phyloP scores from a whole-genome alignment of 2,113 vertebrate genomes.

The Arizona elegans region DNA sequence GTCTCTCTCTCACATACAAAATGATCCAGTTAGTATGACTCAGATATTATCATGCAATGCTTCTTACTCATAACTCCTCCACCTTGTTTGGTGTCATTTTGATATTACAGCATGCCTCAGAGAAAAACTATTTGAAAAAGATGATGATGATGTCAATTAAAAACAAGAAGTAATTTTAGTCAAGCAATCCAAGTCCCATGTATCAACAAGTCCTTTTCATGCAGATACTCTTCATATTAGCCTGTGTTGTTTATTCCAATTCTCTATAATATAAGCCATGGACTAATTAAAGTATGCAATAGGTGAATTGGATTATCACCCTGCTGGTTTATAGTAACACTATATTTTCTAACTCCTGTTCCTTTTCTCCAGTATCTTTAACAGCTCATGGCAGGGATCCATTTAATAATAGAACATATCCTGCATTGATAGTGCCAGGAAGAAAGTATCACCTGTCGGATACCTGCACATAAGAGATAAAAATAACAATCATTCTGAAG shows the following conservation, averaged over 20 bases:
- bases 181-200: background rate
- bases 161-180: slow-evolving; percentile 1
- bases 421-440: background rate
- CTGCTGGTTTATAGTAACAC: background rate
- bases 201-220: background rate
- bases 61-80: slow-evolving; percentile 17
- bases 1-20: background rate
- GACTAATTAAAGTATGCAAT: background rate
- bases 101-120: slow-evolving; percentile 25
- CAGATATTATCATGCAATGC: slow-evolving; percentile 7
- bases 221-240: background rate
- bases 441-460: background rate
- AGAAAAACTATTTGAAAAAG: slow-evolving; percentile 29
- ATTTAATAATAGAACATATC: background rate
- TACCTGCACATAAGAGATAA: background rate
- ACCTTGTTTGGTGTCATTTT: slow-evolving; percentile 1
- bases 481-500: background rate
- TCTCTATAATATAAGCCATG: background rate
- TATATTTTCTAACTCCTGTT: background rate
- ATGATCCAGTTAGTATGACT: slow-evolving; percentile 26
- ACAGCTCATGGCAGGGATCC: background rate
- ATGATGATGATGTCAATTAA: background rate
- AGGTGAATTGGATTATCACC: background rate
- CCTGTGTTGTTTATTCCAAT: background rate
- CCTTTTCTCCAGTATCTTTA: background rate